phyloP scores from a whole-genome alignment of 2,113 vertebrate species.

The Tricholaema leucomelas region DNA sequence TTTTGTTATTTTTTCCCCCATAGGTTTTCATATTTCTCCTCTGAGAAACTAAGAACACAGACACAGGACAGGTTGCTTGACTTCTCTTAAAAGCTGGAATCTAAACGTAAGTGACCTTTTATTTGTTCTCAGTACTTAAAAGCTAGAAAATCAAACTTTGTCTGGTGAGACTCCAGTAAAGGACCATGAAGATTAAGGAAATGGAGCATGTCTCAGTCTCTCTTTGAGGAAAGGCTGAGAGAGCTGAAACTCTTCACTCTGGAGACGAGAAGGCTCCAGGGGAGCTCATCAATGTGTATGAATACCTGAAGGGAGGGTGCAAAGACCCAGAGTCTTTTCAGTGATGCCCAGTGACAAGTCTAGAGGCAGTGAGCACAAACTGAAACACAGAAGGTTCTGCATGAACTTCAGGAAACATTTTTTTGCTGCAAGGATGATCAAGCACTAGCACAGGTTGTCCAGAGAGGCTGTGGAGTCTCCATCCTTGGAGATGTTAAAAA shows the following conservation, averaged over 20 bases:
- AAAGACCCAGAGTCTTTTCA: background rate
- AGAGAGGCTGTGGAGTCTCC: background rate
- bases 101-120: background rate
- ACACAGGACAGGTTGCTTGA: background rate
- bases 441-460: background rate
- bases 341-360: background rate
- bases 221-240: background rate
- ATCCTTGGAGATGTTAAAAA: background rate
- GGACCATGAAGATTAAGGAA: background rate
- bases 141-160: background rate
- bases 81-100: background rate
- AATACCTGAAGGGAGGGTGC: background rate
- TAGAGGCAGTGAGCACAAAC: background rate
- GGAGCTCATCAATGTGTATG: background rate
- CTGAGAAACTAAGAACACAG: background rate
- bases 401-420: background rate
- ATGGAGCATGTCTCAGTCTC: background rate
- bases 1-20: too few relatives aligned
- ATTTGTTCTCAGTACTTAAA: background rate
- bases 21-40: background rate
- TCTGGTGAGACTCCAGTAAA: background rate
- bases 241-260: background rate
- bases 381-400: background rate
- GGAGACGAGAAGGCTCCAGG: background rate
- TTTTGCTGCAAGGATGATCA: rapidly evolving